Conservation (phyloP, 2,797 vertebrate species). For the Gymnothorax reevesii region DNA sequence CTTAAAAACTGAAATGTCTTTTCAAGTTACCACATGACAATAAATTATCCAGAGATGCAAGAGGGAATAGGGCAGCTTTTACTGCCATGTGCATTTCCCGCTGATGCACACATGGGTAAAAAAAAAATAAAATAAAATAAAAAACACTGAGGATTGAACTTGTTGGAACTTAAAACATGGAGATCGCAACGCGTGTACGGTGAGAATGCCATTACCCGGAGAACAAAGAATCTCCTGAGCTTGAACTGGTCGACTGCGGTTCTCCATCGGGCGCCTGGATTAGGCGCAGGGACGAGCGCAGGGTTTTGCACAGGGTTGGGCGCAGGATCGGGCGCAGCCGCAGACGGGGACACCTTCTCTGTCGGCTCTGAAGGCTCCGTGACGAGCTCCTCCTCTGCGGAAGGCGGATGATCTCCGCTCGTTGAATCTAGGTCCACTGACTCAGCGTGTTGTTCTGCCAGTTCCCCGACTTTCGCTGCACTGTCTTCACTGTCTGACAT, state of each 20-base stretch:
- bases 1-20: conserved; percentile 13
- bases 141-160: not conserved
- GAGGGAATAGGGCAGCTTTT: not conserved
- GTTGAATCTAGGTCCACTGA: not conserved
- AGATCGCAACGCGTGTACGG: not conserved
- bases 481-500: conserved; percentile 8
- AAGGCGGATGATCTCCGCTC: not conserved
- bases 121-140: too few relatives aligned
- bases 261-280: not conserved
- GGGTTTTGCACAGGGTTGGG: too few relatives aligned
- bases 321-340: not conserved
- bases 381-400: not conserved
- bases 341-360: not conserved
- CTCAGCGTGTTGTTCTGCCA: not conserved
- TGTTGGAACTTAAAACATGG: not conserved
- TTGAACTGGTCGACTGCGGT: conserved; percentile 2
- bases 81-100: not conserved
- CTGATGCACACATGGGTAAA: not conserved
- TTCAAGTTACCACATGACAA: conserved; percentile 6
- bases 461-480: conserved; percentile 3
- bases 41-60: not conserved
- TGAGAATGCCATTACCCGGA: not conserved
- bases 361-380: not conserved
- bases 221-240: conserved; percentile 7
- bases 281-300: not conserved